These are phyloP conservation scores for Aldabrachelys gigantea DNA, from an alignment of 2,113 vertebrate species.

Conservation along the genomic window DNA sequence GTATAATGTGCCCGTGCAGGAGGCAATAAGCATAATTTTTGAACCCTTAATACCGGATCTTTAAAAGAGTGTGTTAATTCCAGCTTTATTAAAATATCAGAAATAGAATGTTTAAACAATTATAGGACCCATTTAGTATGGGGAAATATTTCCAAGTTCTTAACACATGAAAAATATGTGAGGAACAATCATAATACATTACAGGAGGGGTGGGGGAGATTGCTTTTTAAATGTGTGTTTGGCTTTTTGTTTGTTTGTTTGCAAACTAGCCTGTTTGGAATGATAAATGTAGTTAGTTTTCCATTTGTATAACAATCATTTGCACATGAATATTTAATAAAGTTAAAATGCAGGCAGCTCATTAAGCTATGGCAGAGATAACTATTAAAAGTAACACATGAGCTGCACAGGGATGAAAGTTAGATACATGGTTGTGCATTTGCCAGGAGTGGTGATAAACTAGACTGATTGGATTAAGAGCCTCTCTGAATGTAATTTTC, in stretches of 20 bases:
- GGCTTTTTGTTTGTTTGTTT: neutral
- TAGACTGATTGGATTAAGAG: neutral
- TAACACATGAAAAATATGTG: neutral
- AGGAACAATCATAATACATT: neutral
- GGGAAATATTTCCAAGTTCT: neutral
- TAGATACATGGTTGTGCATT: neutral
- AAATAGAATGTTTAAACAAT: neutral
- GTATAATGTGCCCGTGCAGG: neutral
- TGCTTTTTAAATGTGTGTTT: neutral
- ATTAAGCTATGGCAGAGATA: neutral
- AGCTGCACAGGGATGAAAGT: neutral
- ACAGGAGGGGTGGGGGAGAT: neutral
- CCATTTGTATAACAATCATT: conserved; percentile 2
- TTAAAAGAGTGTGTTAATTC: neutral
- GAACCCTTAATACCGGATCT: neutral
- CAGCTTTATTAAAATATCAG: neutral
- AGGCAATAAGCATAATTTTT: neutral
- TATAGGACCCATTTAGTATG: neutral
- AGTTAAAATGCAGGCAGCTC: neutral
- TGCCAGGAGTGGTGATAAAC: neutral
- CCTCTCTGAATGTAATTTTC: neutral
- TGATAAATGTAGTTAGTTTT: neutral
- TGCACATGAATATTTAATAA: conserved; percentile 10
- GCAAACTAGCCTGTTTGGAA: neutral
- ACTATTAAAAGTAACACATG: neutral